phyloP scores from a whole-genome alignment of 92 coral and sea anemone species.

The Parazoanthus swiftii region DNA sequence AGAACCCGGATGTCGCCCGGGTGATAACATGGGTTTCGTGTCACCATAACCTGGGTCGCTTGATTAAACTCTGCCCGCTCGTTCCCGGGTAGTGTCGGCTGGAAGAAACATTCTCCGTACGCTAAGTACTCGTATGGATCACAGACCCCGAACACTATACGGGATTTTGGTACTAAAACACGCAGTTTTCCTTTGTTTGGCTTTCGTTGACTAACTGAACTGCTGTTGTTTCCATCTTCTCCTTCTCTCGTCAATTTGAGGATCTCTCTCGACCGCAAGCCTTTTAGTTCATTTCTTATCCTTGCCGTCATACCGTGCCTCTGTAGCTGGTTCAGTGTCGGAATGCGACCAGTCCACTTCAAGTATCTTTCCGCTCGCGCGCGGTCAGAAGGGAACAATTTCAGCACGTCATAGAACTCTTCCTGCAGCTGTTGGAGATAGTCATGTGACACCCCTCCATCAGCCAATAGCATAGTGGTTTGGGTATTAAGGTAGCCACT shows the following conservation, averaged over 20 bases:
- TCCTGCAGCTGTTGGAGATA: slow-evolving; percentile 77
- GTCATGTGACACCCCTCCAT: slow-evolving; percentile 79
- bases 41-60: slow-evolving; percentile 60
- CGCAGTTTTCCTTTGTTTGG: slow-evolving; percentile 62
- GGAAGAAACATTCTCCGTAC: slow-evolving; percentile 90
- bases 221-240: slow-evolving; percentile 52
- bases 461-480: slow-evolving; percentile 86
- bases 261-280: slow-evolving; percentile 56
- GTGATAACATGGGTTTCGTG: slow-evolving; percentile 85
- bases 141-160: slow-evolving; percentile 90
- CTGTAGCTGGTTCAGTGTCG: slow-evolving; percentile 55
- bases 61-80: slow-evolving; percentile 49
- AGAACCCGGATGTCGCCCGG: slow-evolving; percentile 91
- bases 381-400: slow-evolving; percentile 56
- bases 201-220: slow-evolving; percentile 38
- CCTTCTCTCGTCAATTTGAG: slow-evolving; percentile 58
- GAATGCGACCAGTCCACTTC: slow-evolving; percentile 59
- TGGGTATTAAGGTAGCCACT: slow-evolving; percentile 89
- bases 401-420: slow-evolving; percentile 66
- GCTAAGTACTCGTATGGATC: slow-evolving; percentile 80
- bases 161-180: slow-evolving; percentile 85
- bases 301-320: slow-evolving; percentile 46
- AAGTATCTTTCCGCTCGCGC: slow-evolving; percentile 71
- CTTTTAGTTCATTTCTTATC: slow-evolving; percentile 52
- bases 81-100: slow-evolving; percentile 80